Percentiles rank a stretch among this genome's conserved stretches.
These are phyloP conservation scores for Podarcis cretensis DNA, from an alignment of 2,113 vertebrate species.

Conservation along the genomic window DNA sequence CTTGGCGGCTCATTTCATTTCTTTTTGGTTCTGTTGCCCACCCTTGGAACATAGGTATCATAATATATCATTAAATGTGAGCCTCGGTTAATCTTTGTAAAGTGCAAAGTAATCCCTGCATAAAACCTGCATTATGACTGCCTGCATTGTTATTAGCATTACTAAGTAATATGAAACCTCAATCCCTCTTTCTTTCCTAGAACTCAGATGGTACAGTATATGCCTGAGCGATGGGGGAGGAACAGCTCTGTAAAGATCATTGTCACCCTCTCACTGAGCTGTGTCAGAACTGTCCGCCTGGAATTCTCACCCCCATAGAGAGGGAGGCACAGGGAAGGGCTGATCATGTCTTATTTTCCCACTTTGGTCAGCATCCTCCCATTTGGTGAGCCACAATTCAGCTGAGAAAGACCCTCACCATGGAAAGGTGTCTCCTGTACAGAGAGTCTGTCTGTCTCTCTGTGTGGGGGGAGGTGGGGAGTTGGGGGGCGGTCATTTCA, in stretches of 20 bases:
- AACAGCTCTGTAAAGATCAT: constrained; percentile 11
- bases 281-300: background rate
- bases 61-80: background rate
- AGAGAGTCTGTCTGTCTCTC: background rate
- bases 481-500: background rate
- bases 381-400: background rate
- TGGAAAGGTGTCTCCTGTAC: background rate
- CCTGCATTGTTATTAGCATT: background rate
- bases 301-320: background rate
- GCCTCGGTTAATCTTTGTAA: background rate
- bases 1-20: background rate
- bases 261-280: constrained; percentile 7
- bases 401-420: background rate
- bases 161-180: constrained; percentile 26
- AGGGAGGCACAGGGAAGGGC: background rate
- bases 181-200: background rate
- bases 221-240: background rate
- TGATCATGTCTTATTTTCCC: background rate
- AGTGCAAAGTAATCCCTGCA: background rate
- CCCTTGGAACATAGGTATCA: constrained; percentile 18
- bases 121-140: background rate
- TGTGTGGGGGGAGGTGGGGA: background rate
- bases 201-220: constrained; percentile 5
- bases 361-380: background rate
- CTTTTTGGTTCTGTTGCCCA: background rate